Percentiles rank a stretch among this genome's conserved stretches.
These are phyloP conservation scores for Isotomurus palustris DNA, from an alignment of 2,888 invertebrate species.

Conservation along the genomic window DNA sequence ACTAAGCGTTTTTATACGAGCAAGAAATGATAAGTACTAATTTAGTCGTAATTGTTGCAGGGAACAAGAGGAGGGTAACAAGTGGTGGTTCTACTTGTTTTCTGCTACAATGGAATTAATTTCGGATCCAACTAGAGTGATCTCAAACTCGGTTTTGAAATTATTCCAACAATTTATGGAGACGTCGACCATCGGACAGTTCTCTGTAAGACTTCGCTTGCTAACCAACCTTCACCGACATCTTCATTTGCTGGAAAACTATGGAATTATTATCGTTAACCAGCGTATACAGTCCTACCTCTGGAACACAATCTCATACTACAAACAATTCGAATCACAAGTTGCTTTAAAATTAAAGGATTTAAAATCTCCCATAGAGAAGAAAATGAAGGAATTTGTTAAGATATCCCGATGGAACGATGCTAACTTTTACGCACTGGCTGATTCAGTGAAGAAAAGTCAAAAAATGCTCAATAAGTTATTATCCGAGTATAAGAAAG, in stretches of 20 bases:
- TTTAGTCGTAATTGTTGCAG: constrained; percentile 54
- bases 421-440: constrained; percentile 88
- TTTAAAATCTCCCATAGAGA: constrained; percentile 77
- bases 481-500: constrained; percentile 63
- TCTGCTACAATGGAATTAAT: constrained; percentile 60
- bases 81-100: constrained; percentile 89
- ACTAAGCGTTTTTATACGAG: neutral
- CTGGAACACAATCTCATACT: constrained; percentile 80
- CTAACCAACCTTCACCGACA: constrained; percentile 78
- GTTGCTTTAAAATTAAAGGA: constrained; percentile 63
- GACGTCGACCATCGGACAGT: constrained; percentile 78
- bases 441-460: constrained; percentile 79
- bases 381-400: constrained; percentile 85
- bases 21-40: too few species aligned
- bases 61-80: constrained; percentile 64
- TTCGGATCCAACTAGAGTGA: constrained; percentile 43
- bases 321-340: constrained; percentile 67
- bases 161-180: constrained; percentile 78
- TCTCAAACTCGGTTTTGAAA: constrained; percentile 53
- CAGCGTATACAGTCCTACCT: constrained; percentile 50
- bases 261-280: neutral
- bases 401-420: constrained; percentile 95
- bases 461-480: constrained; percentile 82
- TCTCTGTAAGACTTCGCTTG: constrained; percentile 68
- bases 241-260: constrained; percentile 50